Base-by-base conservation (phyloP, 2,113 vertebrate species). In the Montifringilla adamsi region DNA sequence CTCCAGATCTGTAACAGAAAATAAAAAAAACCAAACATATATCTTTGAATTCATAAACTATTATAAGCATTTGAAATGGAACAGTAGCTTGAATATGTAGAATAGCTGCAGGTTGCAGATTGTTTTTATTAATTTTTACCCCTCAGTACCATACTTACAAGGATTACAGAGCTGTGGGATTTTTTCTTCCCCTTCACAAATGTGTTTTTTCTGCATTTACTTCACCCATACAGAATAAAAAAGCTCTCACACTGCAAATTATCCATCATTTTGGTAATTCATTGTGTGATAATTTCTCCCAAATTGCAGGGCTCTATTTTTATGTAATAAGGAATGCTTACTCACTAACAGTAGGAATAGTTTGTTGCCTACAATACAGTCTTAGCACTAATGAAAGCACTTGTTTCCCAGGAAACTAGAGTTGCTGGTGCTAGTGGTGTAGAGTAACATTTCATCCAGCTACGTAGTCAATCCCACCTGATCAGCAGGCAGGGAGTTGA, bases 1-100 rank as follows among this genome's bases (percentile, higher is more conserved):
- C 99, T 99, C 99, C 99, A 99, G 90, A 99, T 98, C 99, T 99
- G 96, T 30, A 96, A 82, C 7, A 86, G 47, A 73, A 93, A 58
- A 35, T 24, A 76, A 70, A 79, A 41, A 18, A 68, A 26, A 3
- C 1, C 19, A 50, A 47, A 26, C 10, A 18, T 15, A 35, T 11
- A 39, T 75, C 21, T 81, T 83, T 56, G 58, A 86, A 59, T 72
- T 80, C 21, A 85, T 39, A 79, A 68, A 67, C 11, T 49, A n/a
- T 68, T 77, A 39, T 13, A 82, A 47, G 23, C 28, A 46, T 60
- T 50, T 67, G 17, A 93, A 85, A 66, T 27, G 39, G 9, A 62
- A 66, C 35, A 79, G 53, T 20, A 93, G 26, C 2, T 8, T 43
- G 58, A 84, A 77, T 19, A 81, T 26, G 17, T 37, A 60, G 26